phyloP scores from a whole-genome alignment of 1,140 invertebrate species.

The Euwallacea similis region DNA sequence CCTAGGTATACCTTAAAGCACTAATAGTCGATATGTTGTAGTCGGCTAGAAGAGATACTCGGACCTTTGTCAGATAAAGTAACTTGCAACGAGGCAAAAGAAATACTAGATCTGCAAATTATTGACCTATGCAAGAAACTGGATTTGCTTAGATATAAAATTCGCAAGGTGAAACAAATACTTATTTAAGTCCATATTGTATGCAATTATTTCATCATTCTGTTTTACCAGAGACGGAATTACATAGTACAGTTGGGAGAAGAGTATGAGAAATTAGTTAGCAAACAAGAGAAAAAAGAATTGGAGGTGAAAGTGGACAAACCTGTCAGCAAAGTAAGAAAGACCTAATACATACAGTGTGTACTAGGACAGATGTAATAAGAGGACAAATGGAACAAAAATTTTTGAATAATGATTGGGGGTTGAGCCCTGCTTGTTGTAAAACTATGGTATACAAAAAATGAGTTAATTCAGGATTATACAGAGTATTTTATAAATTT shows the following conservation, averaged over 20 bases:
- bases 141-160: slow-evolving; percentile 71
- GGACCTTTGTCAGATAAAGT: slow-evolving; percentile 53
- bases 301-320: slow-evolving; percentile 41
- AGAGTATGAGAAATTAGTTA: slow-evolving; percentile 46
- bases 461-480: too few species aligned
- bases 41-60: slow-evolving; percentile 41
- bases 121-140: slow-evolving; percentile 73
- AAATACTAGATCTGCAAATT: slow-evolving; percentile 71
- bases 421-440: too few species aligned
- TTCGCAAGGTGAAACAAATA: slow-evolving; percentile 54
- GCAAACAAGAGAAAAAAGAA: slow-evolving; percentile 43
- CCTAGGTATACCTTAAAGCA: neutral
- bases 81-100: slow-evolving; percentile 60
- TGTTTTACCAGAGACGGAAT: slow-evolving; percentile 20
- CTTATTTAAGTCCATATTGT: too few species aligned
- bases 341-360: too few species aligned
- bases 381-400: neutral
- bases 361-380: too few species aligned
- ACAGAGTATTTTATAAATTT: too few species aligned
- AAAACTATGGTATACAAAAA: too few species aligned
- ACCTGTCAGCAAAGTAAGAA: slow-evolving; percentile 44
- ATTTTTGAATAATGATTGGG: too few species aligned
- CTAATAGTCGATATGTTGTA: slow-evolving; percentile 4
- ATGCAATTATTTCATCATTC: too few species aligned
- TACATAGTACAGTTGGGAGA: slow-evolving; percentile 43